Percentiles rank a stretch among this genome's conserved stretches.
Conservation (phyloP, 2,888 invertebrate genomes). For the Ennomos quercinarius region DNA sequence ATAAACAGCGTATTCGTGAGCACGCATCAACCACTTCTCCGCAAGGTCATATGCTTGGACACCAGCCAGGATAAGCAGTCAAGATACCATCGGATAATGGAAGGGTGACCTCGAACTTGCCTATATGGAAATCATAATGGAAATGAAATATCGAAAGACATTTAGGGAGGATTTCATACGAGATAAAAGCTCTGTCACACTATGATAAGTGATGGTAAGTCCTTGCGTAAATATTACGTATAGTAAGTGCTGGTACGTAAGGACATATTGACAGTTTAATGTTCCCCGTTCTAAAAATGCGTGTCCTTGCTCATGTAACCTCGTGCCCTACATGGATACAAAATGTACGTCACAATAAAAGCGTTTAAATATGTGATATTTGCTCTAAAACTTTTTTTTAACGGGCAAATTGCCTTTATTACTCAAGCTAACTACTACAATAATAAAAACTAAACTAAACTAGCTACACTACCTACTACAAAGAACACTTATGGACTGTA, state of each 20-base stretch:
- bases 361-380: no score
- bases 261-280: no score
- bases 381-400: no score
- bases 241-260: neutral
- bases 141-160: conserved; percentile 19
- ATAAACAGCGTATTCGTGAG: conserved; percentile 65
- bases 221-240: neutral
- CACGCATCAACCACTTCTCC: conserved; percentile 61
- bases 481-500: no score
- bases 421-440: no score
- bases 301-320: no score
- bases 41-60: conserved; percentile 73
- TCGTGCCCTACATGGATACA: no score
- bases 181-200: conserved; percentile 25
- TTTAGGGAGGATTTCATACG: conserved; percentile 8
- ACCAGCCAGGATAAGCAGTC: conserved; percentile 60
- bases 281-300: no score
- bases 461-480: no score
- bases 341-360: no score
- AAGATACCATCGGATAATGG: conserved; percentile 55
- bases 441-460: no score
- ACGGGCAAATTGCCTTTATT: no score
- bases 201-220: conserved; percentile 19
- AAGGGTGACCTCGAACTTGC: conserved; percentile 50
- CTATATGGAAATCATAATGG: conserved; percentile 21